Conservation (phyloP, 2,888 invertebrate genomes). For the Caenorhabditis japonica region DNA sequence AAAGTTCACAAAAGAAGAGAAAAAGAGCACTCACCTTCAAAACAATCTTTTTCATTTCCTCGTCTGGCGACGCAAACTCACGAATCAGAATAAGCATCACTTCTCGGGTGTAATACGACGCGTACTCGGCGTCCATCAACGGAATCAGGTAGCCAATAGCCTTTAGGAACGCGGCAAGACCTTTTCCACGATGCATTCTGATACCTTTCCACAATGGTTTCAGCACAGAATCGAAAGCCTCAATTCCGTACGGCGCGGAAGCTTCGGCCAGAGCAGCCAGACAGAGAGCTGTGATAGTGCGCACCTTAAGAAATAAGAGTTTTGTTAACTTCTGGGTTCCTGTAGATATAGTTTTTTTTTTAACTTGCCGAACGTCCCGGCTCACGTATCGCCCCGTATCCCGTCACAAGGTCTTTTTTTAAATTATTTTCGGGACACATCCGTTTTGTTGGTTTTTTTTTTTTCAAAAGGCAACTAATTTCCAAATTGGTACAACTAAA, state of each 20-base stretch:
- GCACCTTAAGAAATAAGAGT: constrained; percentile 72
- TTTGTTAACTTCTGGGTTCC: too few relatives aligned
- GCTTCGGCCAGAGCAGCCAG: constrained; percentile 98
- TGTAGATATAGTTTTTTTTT: too few relatives aligned
- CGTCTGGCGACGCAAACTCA: constrained; percentile 99
- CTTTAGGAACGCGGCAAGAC: constrained; percentile 97
- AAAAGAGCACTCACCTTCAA: constrained; percentile 84
- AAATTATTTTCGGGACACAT: too few relatives aligned
- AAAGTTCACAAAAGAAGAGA: background rate
- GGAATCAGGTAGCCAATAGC: constrained; percentile 99
- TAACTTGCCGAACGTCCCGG: too few relatives aligned
- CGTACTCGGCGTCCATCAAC: constrained; percentile 96
- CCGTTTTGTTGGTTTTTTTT: too few relatives aligned
- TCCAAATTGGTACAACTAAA: too few relatives aligned
- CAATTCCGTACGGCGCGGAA: constrained; percentile 99
- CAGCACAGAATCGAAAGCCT: constrained; percentile 98
- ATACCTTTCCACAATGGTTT: constrained; percentile 99
- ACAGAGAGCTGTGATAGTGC: constrained; percentile 97
- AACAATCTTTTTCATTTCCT: constrained; percentile 99
- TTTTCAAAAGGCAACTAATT: too few relatives aligned
- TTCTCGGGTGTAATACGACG: constrained; percentile 98
- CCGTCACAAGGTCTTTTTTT: too few relatives aligned
- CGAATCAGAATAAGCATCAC: constrained; percentile 98
- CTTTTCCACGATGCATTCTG: constrained; percentile 86
- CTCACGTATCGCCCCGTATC: too few relatives aligned